Conservation (phyloP, 2,888 invertebrate genomes). For the Synanthedon vespiformis region DNA sequence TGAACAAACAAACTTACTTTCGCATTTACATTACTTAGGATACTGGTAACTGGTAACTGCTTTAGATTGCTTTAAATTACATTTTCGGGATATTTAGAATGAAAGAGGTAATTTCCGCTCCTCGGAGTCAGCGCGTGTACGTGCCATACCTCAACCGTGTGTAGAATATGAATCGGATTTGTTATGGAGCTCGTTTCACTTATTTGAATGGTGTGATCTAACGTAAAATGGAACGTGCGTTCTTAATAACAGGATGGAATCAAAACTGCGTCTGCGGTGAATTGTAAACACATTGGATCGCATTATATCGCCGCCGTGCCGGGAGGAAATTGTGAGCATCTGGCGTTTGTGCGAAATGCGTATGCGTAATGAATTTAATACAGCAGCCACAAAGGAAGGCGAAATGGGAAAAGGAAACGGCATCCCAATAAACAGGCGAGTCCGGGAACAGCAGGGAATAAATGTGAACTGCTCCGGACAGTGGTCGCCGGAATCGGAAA, state of each 20-base stretch:
- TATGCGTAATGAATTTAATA: constrained; percentile 9
- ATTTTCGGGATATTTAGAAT: too few relatives aligned
- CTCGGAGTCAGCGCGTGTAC: too few relatives aligned
- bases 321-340: constrained; percentile 46
- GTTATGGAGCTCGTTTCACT: not conserved
- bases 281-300: constrained; percentile 32
- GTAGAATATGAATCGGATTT: too few relatives aligned
- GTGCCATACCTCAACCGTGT: too few relatives aligned
- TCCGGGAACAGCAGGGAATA: constrained; percentile 20
- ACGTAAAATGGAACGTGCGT: constrained; percentile 43
- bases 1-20: too few relatives aligned
- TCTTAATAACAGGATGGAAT: constrained; percentile 44
- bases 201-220: constrained; percentile 13
- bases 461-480: constrained; percentile 2
- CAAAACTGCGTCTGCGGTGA: constrained; percentile 17
- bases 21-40: too few relatives aligned
- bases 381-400: constrained; percentile 34
- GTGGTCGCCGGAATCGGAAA: too few relatives aligned
- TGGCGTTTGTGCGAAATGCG: constrained; percentile 25
- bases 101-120: too few relatives aligned
- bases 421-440: constrained; percentile 18
- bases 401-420: constrained; percentile 41
- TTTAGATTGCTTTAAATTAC: too few relatives aligned
- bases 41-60: too few relatives aligned
- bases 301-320: constrained; percentile 28